These are phyloP conservation scores for Paramuricea clavata DNA, from an alignment of 92 coral and sea anemone genomes.

Conservation along the genomic window DNA sequence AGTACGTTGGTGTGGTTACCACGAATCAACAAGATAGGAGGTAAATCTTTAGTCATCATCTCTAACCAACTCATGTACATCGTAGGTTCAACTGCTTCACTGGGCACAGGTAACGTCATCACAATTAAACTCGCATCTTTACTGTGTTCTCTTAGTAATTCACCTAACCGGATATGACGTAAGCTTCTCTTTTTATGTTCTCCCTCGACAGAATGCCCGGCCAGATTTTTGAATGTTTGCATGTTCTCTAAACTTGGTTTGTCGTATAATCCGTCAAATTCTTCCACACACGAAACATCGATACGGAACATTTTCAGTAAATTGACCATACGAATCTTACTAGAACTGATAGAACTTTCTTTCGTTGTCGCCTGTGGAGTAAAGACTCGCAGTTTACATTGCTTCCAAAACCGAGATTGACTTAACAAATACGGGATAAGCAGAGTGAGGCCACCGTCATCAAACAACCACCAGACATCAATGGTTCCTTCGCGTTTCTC, in stretches of 20 bases:
- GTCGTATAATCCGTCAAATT: constrained; percentile 84
- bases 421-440: constrained; percentile 91
- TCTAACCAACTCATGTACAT: constrained; percentile 99
- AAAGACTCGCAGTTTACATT: constrained; percentile 90
- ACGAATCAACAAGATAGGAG: constrained; percentile 94
- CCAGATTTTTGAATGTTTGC: constrained; percentile 80
- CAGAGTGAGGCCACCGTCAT: constrained; percentile 94
- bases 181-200: constrained; percentile 83
- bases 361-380: constrained; percentile 78
- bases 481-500: constrained; percentile 93
- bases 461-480: constrained; percentile 99
- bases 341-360: constrained; percentile 65
- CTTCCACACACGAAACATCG: constrained; percentile 87
- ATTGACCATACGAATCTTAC: constrained; percentile 92
- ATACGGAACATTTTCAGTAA: constrained; percentile 93
- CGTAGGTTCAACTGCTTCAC: constrained; percentile 83
- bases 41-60: constrained; percentile 89
- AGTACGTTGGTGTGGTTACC: constrained; percentile 96
- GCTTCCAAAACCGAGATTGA: constrained; percentile 84
- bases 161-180: constrained; percentile 96
- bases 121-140: constrained; percentile 90
- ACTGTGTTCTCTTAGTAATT: constrained; percentile 84
- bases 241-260: constrained; percentile 78
- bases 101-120: constrained; percentile 94
- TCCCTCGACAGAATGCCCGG: constrained; percentile 74